A percentile compares a stretch with the other conserved stretches of the same genome.
These are phyloP conservation scores for Melieria crassipennis DNA, from an alignment of 2,888 invertebrate species.

Conservation along the genomic window DNA sequence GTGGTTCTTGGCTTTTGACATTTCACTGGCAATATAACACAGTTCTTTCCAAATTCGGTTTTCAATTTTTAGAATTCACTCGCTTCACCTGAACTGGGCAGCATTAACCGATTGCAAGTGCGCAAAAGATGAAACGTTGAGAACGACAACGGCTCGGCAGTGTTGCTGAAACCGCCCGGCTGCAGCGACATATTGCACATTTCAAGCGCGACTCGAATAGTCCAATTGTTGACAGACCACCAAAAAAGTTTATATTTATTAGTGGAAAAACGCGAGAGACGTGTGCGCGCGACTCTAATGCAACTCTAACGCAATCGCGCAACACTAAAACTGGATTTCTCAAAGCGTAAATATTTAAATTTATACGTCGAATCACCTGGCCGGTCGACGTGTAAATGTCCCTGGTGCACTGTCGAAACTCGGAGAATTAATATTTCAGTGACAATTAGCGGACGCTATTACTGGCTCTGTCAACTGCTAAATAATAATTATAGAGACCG, in stretches of 20 bases:
- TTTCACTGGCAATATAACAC: too few species aligned
- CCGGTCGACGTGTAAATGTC: conserved; percentile 1
- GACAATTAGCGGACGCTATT: conserved; percentile 10
- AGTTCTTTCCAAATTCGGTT: background rate
- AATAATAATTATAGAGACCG: conserved; percentile 18
- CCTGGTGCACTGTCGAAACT: conserved; percentile 11
- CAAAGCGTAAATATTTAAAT: background rate
- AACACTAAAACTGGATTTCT: conserved; percentile 8
- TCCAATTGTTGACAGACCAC: too few species aligned
- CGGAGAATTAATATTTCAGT: conserved; percentile 16
- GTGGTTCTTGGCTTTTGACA: too few species aligned
- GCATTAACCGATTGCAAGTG: conserved; percentile 74
- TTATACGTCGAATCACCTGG: conserved; percentile 1
- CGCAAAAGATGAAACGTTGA: conserved; percentile 74
- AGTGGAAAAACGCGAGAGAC: too few species aligned
- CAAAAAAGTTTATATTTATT: too few species aligned
- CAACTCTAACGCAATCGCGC: too few species aligned
- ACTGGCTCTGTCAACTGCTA: conserved; percentile 18
- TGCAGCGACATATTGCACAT: conserved; percentile 46
- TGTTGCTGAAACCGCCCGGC: conserved; percentile 48
- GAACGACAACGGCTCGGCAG: conserved; percentile 65
- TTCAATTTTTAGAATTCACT: background rate
- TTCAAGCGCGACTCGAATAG: background rate
- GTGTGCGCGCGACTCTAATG: too few species aligned
- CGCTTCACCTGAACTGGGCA: conserved; percentile 70